Conservation (phyloP, 1,140 invertebrate genomes). For the Panagrolaimus sp. region DNA sequence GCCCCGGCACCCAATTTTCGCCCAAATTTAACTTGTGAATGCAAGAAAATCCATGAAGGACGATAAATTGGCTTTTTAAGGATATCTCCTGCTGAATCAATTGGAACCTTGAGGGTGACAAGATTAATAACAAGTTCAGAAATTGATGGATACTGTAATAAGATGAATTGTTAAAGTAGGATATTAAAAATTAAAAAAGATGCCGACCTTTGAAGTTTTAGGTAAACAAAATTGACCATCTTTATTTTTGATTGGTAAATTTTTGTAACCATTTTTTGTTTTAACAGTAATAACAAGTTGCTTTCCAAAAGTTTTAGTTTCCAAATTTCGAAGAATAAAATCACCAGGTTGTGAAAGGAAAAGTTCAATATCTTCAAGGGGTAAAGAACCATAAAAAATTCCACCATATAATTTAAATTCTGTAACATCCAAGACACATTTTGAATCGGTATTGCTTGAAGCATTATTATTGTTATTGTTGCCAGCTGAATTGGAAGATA, state of each 20-base stretch:
- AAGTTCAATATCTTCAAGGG: background rate
- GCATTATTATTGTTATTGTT: too few relatives aligned
- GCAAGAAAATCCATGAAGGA: slow-evolving; percentile 45
- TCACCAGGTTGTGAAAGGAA: slow-evolving; percentile 2
- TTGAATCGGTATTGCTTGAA: too few relatives aligned
- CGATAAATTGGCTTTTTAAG: slow-evolving; percentile 25
- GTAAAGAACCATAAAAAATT: background rate
- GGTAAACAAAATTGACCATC: background rate
- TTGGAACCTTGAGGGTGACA: background rate
- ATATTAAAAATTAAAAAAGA: too few relatives aligned
- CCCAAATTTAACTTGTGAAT: slow-evolving; percentile 40
- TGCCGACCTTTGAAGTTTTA: background rate
- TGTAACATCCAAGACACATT: too few relatives aligned
- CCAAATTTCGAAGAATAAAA: slow-evolving; percentile 9
- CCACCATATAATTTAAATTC: background rate
- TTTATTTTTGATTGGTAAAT: background rate
- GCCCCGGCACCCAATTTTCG: slow-evolving; percentile 44
- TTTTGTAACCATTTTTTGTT: slow-evolving; percentile 2
- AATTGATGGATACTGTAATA: background rate
- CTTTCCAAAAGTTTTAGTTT: background rate
- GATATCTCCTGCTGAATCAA: background rate
- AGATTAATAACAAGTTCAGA: background rate
- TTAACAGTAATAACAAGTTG: background rate
- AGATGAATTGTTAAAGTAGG: too few relatives aligned
- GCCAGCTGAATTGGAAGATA: too few relatives aligned